Evolutionary conservation across 2,888 invertebrate genomes (phyloP), one percentile per base, ranked within the genome.

Genomic region (Dicyrtoma fusca): DNA sequence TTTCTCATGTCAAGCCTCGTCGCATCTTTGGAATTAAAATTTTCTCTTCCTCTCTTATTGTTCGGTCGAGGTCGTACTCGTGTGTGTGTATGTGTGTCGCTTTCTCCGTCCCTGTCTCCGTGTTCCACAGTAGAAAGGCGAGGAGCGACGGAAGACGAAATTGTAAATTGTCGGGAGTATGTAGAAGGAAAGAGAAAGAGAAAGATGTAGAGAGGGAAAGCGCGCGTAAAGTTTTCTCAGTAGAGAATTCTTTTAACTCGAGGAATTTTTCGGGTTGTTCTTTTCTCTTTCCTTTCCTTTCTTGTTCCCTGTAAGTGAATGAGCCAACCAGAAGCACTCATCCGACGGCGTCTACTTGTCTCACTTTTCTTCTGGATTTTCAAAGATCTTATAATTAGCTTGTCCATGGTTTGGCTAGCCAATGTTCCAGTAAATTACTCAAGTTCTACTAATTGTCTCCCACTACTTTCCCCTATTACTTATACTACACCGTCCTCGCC

Each of bases 391-490:
- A 66, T 53, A 53, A 66, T 66, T 66, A 53, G 66, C 66, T 53
- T 53, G 53, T 66, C 66, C 66, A 34, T 34, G 34, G 34, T 34
- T 34, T 34, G 66, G 53, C 34, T 66, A 49, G 53, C 64, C 62
- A 55, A 71, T 71, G 71, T 64, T 71, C 71, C 71, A 63, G 63
- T 61, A 71, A 71, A 71, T 71, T 71, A 63, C 64, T 64, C 34
- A 59, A 69, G 21, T 23, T 51, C 71, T 8, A 34, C 34, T 71
- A 71, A 71, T 71, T 63, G 63, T 63, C 66, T 66, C 34, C 66
- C 34, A 23, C 53, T 10, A 14, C 17, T n/a, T 21, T 10, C 17
- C 53, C 21, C 19, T 17, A 53, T 53, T 53, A n/a, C 53, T 49
- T 10, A 4, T 49, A 17, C 49, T 17, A 49, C 11, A 3, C 11